A percentile compares a stretch with the other conserved stretches of the same genome.
Conservation (phyloP, 2,888 invertebrate species). For the Ochropacha duplaris region DNA sequence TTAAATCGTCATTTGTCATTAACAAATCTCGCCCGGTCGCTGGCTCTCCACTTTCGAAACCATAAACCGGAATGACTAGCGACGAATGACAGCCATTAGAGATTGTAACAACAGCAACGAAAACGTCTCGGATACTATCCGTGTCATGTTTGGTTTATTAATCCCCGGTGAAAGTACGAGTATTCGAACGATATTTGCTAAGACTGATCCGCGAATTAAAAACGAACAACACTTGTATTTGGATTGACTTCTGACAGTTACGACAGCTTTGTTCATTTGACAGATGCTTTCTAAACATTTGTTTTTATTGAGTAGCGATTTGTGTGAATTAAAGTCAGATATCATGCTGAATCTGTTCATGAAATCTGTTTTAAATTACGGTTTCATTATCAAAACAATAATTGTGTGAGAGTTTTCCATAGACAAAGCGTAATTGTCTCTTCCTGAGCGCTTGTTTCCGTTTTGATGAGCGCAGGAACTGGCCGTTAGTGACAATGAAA, state of each 20-base stretch:
- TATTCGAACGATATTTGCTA: slow-evolving; percentile 32
- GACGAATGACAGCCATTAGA: slow-evolving; percentile 39
- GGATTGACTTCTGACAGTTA: slow-evolving; percentile 29
- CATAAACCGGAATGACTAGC: slow-evolving; percentile 55
- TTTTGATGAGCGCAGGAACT: slow-evolving; percentile 25
- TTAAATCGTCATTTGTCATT: slow-evolving; percentile 50
- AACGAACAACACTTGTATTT: slow-evolving; percentile 18
- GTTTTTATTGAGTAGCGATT: neutral
- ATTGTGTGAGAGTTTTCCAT: slow-evolving; percentile 23
- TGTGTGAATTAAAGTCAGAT: neutral
- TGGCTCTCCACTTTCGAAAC: slow-evolving; percentile 61
- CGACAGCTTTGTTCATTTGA: slow-evolving; percentile 22
- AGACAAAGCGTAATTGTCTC: slow-evolving; percentile 42
- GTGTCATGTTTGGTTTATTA: slow-evolving; percentile 14
- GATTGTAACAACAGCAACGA: slow-evolving; percentile 26
- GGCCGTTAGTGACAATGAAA: slow-evolving; percentile 24
- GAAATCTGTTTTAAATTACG: slow-evolving; percentile 23
- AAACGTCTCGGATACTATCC: slow-evolving; percentile 24
- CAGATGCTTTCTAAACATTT: slow-evolving; percentile 6
- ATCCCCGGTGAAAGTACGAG: slow-evolving; percentile 51
- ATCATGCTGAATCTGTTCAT: slow-evolving; percentile 3
- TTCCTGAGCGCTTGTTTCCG: slow-evolving; percentile 32
- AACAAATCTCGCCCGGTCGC: slow-evolving; percentile 34
- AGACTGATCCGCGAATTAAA: slow-evolving; percentile 41
- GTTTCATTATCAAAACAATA: slow-evolving; percentile 30